Evolutionary conservation across 2,888 invertebrate genomes (phyloP).

Genomic region (Rhopalosiphum nymphaeae): DNA sequence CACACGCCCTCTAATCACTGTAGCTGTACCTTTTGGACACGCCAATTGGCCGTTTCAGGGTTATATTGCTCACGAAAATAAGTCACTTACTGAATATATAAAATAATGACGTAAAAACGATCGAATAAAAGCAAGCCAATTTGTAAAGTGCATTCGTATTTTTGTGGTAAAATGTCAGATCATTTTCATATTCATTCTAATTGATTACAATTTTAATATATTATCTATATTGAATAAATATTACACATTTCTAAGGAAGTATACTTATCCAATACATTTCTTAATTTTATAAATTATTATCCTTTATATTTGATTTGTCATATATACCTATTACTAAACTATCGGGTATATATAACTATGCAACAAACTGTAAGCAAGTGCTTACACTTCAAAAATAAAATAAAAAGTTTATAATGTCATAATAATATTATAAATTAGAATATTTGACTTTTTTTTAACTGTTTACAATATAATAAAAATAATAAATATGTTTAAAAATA

Average conservation of each 20-base stretch:
- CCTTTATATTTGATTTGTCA: neutral
- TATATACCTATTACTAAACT: neutral
- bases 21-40: neutral
- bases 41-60: slow-evolving; percentile 18
- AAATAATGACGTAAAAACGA: neutral
- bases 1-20: slow-evolving; percentile 42
- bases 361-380: neutral
- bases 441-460: too few species aligned
- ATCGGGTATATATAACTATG: neutral
- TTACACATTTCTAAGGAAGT: neutral
- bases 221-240: neutral
- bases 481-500: too few species aligned
- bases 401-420: too few species aligned
- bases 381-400: too few species aligned
- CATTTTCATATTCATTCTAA: neutral
- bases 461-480: too few species aligned
- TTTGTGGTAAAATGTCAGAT: neutral
- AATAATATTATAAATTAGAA: too few species aligned
- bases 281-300: neutral
- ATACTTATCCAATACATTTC: neutral
- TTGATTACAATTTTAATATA: neutral
- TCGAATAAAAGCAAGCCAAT: neutral
- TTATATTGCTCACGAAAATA: neutral
- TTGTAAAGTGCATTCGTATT: neutral
- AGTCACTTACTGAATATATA: neutral